These are phyloP conservation scores for Benitochromis conjunctus DNA, from an alignment of 2,113 vertebrate species.

Conservation along the genomic window DNA sequence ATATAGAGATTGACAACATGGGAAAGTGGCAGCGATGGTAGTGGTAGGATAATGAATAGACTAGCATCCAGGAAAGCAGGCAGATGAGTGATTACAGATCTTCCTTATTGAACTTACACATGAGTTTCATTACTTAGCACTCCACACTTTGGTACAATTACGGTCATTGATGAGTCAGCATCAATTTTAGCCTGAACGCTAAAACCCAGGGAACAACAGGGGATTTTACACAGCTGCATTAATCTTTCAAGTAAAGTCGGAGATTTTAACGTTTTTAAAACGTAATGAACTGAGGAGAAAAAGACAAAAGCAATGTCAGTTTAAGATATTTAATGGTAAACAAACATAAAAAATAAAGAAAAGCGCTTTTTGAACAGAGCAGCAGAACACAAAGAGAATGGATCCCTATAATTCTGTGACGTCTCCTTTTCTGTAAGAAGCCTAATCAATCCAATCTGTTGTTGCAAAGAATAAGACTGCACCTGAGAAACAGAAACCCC, in stretches of 20 bases:
- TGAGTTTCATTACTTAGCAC: not conserved
- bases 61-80: not conserved
- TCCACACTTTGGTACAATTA: not conserved
- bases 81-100: not conserved
- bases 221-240: not conserved
- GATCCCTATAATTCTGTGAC: not conserved
- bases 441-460: not conserved
- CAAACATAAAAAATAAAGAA: not conserved
- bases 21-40: not conserved
- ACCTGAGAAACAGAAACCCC: not conserved
- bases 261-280: not conserved
- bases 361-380: not conserved
- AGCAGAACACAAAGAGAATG: not conserved
- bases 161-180: not conserved
- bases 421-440: not conserved
- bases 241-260: not conserved
- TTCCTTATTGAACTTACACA: not conserved
- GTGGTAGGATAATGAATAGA: not conserved
- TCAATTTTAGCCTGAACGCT: not conserved
- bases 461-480: not conserved
- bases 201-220: not conserved
- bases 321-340: not conserved
- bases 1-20: not conserved
- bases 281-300: not conserved
- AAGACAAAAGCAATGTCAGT: not conserved